Conservation (phyloP, 2,797 vertebrate genomes). For the Sphenodon punctatus region DNA sequence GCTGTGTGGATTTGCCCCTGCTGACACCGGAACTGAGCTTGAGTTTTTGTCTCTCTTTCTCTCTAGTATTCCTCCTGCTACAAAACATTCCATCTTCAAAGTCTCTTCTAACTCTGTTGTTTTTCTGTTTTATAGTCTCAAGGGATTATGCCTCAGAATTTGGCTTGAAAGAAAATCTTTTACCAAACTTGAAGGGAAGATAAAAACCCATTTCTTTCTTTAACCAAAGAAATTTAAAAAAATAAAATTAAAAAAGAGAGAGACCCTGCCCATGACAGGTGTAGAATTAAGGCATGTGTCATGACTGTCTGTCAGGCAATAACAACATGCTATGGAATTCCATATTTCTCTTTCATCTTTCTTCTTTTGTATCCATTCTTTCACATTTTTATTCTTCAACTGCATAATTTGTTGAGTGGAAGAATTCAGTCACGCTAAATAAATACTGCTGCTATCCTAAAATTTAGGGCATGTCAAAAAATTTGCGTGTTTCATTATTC, state of each 20-base stretch:
- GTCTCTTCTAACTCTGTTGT: not conserved
- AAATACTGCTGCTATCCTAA: constrained; percentile 59
- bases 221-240: constrained; percentile 67
- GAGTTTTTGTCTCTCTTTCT: not conserved
- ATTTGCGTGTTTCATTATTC: not conserved
- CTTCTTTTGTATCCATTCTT: constrained; percentile 17
- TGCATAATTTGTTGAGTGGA: constrained; percentile 32
- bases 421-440: constrained; percentile 38
- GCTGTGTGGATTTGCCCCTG: constrained; percentile 11
- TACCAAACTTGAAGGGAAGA: constrained; percentile 48
- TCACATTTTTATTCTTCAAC: not conserved
- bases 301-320: constrained; percentile 28
- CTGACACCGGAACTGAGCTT: not conserved
- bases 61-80: not conserved
- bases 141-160: constrained; percentile 13
- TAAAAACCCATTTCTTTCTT: constrained; percentile 32
- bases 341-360: not conserved
- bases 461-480: constrained; percentile 2
- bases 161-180: constrained; percentile 47
- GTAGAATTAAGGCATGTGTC: not conserved
- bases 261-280: constrained; percentile 21
- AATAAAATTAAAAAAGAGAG: not conserved
- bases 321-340: constrained; percentile 1
- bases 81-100: constrained; percentile 31
- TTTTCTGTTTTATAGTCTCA: constrained; percentile 21